These are phyloP conservation scores for Celastrina argiolus DNA, from an alignment of 2,888 invertebrate species.

Conservation along the genomic window DNA sequence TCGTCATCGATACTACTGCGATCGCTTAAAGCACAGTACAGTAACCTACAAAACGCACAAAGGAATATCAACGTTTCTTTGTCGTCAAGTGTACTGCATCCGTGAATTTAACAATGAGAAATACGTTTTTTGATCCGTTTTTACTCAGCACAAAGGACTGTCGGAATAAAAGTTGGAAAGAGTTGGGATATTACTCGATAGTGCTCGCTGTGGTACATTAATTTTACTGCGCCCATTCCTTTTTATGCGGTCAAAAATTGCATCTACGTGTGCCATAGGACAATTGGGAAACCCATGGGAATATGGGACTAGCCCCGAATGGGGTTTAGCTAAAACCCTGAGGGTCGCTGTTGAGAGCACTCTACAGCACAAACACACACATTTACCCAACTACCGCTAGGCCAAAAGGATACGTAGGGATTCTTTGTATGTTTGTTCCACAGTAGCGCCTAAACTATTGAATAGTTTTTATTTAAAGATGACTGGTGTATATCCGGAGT, in stretches of 20 bases:
- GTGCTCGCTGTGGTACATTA: conserved; percentile 6
- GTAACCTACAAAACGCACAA: conserved; percentile 12
- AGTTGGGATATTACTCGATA: conserved; percentile 12
- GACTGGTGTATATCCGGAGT: no score
- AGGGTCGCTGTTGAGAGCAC: not conserved
- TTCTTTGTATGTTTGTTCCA: no score
- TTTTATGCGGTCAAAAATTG: conserved; percentile 14
- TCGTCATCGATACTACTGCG: not conserved
- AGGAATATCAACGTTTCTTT: conserved; percentile 2
- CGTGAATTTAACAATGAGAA: conserved; percentile 16
- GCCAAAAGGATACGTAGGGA: no score
- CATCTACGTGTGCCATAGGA: conserved; percentile 13
- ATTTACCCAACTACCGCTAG: no score
- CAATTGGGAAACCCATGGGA: not conserved
- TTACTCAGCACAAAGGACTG: conserved; percentile 13
- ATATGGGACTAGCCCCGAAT: not conserved
- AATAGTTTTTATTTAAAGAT: no score
- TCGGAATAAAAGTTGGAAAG: conserved; percentile 7
- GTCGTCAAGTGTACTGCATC: not conserved
- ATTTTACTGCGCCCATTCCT: conserved; percentile 11
- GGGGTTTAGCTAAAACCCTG: not conserved
- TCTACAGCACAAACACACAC: no score
- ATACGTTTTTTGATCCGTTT: conserved; percentile 8
- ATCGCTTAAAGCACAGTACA: conserved; percentile 3
- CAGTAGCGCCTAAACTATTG: no score